These are phyloP conservation scores for Atherix ibis DNA, from an alignment of 2,888 invertebrate species.

Conservation along the genomic window DNA sequence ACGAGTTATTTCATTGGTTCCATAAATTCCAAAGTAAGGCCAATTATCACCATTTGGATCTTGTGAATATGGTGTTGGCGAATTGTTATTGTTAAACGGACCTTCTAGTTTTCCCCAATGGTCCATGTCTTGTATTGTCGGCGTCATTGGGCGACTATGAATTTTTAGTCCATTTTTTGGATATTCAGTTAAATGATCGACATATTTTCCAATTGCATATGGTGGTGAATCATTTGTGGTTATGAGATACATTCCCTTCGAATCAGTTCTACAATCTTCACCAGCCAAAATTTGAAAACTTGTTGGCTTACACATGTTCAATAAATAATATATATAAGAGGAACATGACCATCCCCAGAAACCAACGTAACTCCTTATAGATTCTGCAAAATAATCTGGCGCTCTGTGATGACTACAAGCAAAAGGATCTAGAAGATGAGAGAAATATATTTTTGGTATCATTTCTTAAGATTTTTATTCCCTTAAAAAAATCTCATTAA, in stretches of 20 bases:
- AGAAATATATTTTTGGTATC: conserved; percentile 6
- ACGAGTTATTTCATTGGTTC: conserved; percentile 12
- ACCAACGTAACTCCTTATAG: conserved; percentile 41
- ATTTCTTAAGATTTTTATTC: not conserved
- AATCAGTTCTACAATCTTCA: conserved; percentile 29
- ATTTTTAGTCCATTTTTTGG: not conserved
- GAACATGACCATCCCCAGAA: conserved; percentile 52
- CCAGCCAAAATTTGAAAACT: conserved; percentile 35
- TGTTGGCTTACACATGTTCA: conserved; percentile 41
- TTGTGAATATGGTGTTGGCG: conserved; percentile 16
- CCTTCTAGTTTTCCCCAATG: conserved; percentile 28
- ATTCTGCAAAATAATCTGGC: conserved; percentile 46
- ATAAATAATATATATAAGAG: conserved; percentile 38
- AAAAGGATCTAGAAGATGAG: conserved; percentile 35
- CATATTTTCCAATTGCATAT: conserved; percentile 43
- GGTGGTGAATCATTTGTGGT: conserved; percentile 39
- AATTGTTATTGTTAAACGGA: conserved; percentile 23
- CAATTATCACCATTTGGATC: conserved; percentile 22
- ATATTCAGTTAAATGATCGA: conserved; percentile 22
- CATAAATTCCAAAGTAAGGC: conserved; percentile 22
- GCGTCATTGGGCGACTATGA: conserved; percentile 2
- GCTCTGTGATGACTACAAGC: conserved; percentile 49
- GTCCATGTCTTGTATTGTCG: conserved; percentile 20
- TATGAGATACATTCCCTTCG: conserved; percentile 38
- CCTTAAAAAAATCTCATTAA: not conserved